These are phyloP conservation scores for Exephanes ischioxanthus DNA, from an alignment of 2,888 invertebrate genomes.

Conservation along the genomic window DNA sequence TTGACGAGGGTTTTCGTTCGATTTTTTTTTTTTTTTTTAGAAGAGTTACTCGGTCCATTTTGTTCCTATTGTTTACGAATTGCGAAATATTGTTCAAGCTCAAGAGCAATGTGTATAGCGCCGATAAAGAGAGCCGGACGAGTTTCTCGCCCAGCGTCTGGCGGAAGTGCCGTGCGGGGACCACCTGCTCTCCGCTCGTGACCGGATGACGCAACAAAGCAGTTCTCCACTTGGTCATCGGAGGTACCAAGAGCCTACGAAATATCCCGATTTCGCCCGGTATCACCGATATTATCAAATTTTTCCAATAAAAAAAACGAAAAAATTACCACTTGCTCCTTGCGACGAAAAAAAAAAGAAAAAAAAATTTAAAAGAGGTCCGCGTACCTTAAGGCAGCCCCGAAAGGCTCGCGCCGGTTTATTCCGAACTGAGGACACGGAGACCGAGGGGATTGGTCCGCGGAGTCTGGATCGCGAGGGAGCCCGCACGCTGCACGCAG, in stretches of 20 bases:
- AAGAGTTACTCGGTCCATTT: too few species aligned
- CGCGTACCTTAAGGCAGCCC: constrained; percentile 58
- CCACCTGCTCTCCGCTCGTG: constrained; percentile 15
- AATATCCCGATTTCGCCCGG: background rate
- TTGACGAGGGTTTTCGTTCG: too few species aligned
- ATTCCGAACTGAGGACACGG: constrained; percentile 41
- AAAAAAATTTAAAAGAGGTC: constrained; percentile 23
- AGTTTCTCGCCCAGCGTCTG: background rate
- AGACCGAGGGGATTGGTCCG: constrained; percentile 52
- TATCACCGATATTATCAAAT: background rate
- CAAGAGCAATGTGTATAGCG: background rate
- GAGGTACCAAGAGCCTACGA: background rate
- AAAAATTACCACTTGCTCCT: background rate
- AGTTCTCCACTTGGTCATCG: background rate
- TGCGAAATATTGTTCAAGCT: background rate
- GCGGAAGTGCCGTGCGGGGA: constrained; percentile 10
- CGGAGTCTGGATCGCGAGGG: constrained; percentile 61
- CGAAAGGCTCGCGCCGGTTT: constrained; percentile 53
- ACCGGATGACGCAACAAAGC: constrained; percentile 13
- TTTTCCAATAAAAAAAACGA: background rate
- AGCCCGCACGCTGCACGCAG: constrained; percentile 73
- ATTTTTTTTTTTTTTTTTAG: too few species aligned
- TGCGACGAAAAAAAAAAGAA: background rate
- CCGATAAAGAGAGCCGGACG: background rate
- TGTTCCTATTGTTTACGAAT: too few species aligned